These are phyloP conservation scores for Phalloptychus januarius DNA, from an alignment of 2,797 vertebrate species.

Conservation along the genomic window DNA sequence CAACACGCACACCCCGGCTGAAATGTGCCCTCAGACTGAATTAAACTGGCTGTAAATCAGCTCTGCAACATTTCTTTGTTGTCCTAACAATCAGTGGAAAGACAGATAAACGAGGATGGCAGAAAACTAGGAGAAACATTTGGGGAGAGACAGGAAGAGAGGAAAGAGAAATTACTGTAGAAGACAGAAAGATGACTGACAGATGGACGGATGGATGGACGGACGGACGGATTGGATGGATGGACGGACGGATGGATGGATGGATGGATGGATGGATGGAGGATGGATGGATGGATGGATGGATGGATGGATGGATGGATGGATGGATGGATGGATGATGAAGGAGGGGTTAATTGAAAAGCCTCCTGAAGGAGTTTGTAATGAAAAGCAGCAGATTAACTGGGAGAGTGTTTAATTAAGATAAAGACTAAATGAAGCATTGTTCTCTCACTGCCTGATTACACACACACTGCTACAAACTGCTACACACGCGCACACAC, in stretches of 20 bases:
- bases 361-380: constrained; percentile 88
- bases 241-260: no score
- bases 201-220: no score
- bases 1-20: background rate
- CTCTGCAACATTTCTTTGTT: constrained; percentile 16
- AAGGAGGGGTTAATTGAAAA: constrained; percentile 94
- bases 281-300: no score
- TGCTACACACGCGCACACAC: constrained; percentile 64
- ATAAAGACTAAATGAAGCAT: constrained; percentile 92
- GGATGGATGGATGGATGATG: no score
- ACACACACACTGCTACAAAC: constrained; percentile 59
- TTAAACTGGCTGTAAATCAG: constrained; percentile 20
- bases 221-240: no score
- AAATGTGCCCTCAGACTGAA: constrained; percentile 6
- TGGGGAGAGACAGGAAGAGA: background rate
- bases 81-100: background rate
- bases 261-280: no score
- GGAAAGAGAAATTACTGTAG: background rate
- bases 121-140: background rate
- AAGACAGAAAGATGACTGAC: background rate
- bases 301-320: background rate
- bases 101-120: background rate
- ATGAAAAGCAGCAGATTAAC: constrained; percentile 96
- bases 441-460: constrained; percentile 81
- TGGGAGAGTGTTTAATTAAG: constrained; percentile 88